Conservation (phyloP, 2,888 invertebrate genomes). For the Anaspis maculata region DNA sequence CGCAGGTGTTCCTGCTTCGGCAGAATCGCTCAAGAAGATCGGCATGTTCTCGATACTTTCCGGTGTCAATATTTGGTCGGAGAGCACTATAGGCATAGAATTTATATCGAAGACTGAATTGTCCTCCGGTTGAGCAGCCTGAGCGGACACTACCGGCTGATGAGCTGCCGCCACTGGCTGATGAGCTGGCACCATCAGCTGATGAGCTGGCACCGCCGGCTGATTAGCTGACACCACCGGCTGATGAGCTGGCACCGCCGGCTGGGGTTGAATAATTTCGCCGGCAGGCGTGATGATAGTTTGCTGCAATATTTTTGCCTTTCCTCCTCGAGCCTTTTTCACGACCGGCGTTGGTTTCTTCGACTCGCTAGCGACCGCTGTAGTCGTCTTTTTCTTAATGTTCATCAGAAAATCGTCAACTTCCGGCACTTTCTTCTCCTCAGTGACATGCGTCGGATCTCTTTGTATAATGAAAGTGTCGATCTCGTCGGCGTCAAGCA, state of each 20-base stretch:
- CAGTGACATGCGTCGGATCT: constrained; percentile 12
- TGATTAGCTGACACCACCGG: too few relatives aligned
- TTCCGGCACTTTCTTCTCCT: background rate
- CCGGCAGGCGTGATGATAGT: constrained; percentile 41
- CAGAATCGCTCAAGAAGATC: constrained; percentile 43
- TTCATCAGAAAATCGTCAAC: too few relatives aligned
- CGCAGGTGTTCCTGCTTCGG: constrained; percentile 2
- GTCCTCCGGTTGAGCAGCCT: constrained; percentile 29
- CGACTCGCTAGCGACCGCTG: too few relatives aligned
- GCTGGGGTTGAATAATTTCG: constrained; percentile 31
- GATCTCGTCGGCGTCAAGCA: constrained; percentile 38
- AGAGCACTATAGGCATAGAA: constrained; percentile 68
- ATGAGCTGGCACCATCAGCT: too few relatives aligned
- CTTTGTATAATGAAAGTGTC: constrained; percentile 39
- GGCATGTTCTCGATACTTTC: constrained; percentile 64
- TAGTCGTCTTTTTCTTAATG: background rate
- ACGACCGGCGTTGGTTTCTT: constrained; percentile 1
- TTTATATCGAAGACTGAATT: constrained; percentile 59
- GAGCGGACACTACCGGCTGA: too few relatives aligned
- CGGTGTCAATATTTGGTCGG: constrained; percentile 60
- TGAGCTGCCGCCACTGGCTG: too few relatives aligned
- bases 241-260: constrained; percentile 7
- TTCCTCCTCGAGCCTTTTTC: constrained; percentile 20
- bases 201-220: too few relatives aligned
- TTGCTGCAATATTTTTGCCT: constrained; percentile 39